Evolutionary conservation across 2,888 invertebrate genomes (phyloP).

Genomic region (Thalpophila matura): DNA sequence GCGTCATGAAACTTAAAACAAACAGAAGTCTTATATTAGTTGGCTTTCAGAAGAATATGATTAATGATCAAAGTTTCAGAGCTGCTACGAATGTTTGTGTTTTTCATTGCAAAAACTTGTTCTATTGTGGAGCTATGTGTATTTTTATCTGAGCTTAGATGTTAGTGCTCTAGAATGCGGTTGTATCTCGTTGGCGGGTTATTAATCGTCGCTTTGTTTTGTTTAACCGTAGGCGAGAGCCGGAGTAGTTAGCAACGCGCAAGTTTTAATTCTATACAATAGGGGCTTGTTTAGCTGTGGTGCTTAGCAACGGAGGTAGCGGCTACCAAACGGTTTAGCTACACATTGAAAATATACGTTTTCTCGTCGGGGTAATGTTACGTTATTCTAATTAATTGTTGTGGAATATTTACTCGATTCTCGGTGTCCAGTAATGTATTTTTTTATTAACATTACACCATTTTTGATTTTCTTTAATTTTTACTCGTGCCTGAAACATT

Average conservation of each 20-base stretch:
- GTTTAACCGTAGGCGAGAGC: conserved; percentile 21
- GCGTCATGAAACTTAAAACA: conserved; percentile 31
- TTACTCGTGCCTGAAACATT: too few species aligned
- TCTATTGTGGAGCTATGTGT: conserved; percentile 39
- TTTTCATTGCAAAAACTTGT: conserved; percentile 42
- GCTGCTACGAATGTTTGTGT: conserved; percentile 43
- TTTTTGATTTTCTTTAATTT: too few species aligned
- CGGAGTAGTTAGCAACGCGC: conserved; percentile 24
- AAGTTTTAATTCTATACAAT: conserved; percentile 54
- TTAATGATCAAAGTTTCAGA: conserved; percentile 56
- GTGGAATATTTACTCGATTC: too few species aligned
- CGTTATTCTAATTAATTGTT: too few species aligned
- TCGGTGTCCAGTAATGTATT: too few species aligned
- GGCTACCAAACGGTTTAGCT: neutral
- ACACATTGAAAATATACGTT: too few species aligned
- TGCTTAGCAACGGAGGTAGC: neutral
- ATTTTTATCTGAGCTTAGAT: conserved; percentile 30
- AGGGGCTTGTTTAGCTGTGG: conserved; percentile 13
- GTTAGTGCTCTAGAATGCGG: neutral
- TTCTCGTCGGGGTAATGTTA: too few species aligned
- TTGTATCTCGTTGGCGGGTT: conserved; percentile 29
- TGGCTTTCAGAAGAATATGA: conserved; percentile 56
- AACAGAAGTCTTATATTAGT: conserved; percentile 43
- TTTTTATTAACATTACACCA: too few species aligned
- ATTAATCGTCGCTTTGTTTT: conserved; percentile 48